Conservation (phyloP, 2,113 vertebrate species). For the Cisticola juncidis region DNA sequence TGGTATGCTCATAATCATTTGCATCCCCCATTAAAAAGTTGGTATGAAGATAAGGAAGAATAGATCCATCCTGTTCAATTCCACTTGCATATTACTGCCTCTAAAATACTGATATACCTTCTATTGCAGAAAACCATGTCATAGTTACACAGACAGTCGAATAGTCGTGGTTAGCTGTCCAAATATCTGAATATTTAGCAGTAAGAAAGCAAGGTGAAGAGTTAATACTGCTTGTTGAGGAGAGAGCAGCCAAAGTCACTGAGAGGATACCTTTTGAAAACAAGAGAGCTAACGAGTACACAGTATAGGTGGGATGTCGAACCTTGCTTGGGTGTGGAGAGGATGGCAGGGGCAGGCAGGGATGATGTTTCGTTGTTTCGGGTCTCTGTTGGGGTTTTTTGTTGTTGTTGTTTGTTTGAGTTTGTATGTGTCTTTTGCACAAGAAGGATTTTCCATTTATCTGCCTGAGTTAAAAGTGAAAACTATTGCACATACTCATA, state of each 20-base stretch:
- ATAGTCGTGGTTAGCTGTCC: not conserved
- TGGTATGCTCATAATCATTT: not conserved
- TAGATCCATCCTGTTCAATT: not conserved
- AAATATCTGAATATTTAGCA: not conserved
- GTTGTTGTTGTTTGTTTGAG: too few relatives aligned
- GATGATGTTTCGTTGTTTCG: rapidly evolving
- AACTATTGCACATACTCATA: not conserved
- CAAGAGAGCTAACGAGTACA: not conserved
- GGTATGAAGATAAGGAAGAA: not conserved
- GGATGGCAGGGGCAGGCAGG: too few relatives aligned
- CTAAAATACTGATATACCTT: not conserved
- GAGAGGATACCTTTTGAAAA: not conserved
- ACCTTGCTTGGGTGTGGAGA: not conserved
- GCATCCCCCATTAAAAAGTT: not conserved
- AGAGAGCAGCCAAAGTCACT: not conserved
- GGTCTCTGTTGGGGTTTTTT: not conserved
- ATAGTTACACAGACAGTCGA: not conserved
- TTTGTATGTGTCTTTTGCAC: not conserved
- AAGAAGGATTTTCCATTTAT: not conserved
- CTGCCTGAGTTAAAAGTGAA: not conserved
- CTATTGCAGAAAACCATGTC: not conserved
- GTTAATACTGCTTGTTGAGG: not conserved
- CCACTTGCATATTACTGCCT: not conserved
- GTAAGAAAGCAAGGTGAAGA: not conserved
- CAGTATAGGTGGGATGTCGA: not conserved